phyloP scores from a whole-genome alignment of 2,797 vertebrate species.

The Erpetoichthys calabaricus region DNA sequence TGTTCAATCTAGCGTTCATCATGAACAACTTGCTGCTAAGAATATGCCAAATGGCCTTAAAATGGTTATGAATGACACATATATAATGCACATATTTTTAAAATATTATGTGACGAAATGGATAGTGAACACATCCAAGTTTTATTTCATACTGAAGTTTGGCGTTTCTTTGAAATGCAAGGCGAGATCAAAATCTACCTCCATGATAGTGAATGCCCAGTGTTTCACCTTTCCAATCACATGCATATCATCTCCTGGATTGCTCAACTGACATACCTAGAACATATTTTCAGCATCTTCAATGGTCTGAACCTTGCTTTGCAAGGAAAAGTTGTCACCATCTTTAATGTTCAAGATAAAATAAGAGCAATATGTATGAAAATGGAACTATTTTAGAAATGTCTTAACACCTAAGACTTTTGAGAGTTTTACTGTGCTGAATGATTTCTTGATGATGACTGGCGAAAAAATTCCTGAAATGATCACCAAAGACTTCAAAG shows the following conservation, averaged over 20 bases:
- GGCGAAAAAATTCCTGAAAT: background rate
- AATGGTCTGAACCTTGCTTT: conserved; percentile 11
- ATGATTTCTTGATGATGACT: conserved; percentile 3
- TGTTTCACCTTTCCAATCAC: conserved; percentile 7
- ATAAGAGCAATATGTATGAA: conserved; percentile 2
- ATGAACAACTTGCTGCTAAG: conserved; percentile 12
- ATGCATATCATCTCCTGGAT: conserved; percentile 14
- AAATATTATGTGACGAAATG: conserved; percentile 13
- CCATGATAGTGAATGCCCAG: conserved; percentile 9
- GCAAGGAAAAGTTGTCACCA: conserved; percentile 5
- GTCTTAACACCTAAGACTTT: conserved; percentile 1
- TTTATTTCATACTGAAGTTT: conserved; percentile 12
- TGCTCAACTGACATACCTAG: conserved; percentile 12
- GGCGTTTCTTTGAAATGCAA: conserved; percentile 11
- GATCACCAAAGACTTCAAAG: conserved; percentile 1
- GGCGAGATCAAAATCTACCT: conserved; percentile 11
- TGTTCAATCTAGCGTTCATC: conserved; percentile 10
- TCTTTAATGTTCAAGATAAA: conserved; percentile 8
- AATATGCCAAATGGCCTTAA: conserved; percentile 12
- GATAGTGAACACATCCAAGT: conserved; percentile 13
- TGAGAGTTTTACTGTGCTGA: background rate
- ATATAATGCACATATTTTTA: conserved; percentile 11
- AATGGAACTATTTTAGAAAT: conserved; percentile 4
- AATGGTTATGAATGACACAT: conserved; percentile 12
- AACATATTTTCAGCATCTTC: conserved; percentile 15